Conservation (phyloP, 2,113 vertebrate genomes). For the Lontra canadensis region DNA sequence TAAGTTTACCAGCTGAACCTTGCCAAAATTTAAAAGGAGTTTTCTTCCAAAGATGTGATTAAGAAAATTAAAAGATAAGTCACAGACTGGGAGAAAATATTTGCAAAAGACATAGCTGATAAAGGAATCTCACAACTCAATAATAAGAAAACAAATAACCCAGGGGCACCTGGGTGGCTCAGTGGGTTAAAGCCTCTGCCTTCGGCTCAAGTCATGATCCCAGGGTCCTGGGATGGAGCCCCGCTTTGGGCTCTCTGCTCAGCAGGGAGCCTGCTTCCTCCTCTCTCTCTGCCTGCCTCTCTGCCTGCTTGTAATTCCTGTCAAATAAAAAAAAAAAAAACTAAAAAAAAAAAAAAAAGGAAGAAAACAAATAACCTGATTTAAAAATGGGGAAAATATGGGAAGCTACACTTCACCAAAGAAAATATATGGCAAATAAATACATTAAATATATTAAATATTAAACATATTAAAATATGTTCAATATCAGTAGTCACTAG, state of each 20-base stretch:
- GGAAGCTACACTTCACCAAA: neutral
- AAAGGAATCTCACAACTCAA: neutral
- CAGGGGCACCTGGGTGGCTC: too few species aligned
- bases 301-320: too few species aligned
- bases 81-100: neutral
- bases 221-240: too few species aligned
- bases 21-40: neutral
- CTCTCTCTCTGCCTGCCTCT: too few species aligned
- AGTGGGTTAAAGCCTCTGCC: too few species aligned
- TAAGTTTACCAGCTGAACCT: neutral
- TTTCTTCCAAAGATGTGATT: neutral
- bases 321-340: too few species aligned
- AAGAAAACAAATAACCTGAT: neutral
- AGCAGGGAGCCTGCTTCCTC: too few species aligned
- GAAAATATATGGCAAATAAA: neutral
- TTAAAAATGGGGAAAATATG: constrained; percentile 13
- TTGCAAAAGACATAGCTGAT: neutral
- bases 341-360: too few species aligned
- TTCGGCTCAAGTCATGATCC: too few species aligned
- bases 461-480: neutral
- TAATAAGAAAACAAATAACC: neutral
- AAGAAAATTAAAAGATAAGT: neutral
- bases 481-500: neutral
- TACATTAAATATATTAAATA: neutral
- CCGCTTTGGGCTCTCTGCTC: too few species aligned